These are phyloP conservation scores for Poecilia picta DNA, from an alignment of 2,797 vertebrate species.

Conservation along the genomic window DNA sequence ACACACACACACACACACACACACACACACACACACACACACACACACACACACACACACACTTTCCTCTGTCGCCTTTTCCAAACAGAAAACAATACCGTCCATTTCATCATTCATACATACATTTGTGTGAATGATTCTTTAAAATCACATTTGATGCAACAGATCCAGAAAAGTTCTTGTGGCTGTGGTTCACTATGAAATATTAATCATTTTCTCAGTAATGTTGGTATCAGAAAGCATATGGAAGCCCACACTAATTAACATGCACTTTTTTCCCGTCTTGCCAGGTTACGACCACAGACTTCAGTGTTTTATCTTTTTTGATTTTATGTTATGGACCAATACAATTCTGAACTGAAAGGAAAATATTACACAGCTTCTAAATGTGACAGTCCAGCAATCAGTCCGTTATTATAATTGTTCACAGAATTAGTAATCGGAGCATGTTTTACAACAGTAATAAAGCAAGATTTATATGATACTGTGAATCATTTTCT, in stretches of 20 bases:
- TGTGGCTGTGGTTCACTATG: not conserved
- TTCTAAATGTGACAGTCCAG: not conserved
- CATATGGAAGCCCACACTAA: not conserved
- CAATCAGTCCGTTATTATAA: not conserved
- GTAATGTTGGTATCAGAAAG: not conserved
- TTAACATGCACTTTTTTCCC: not conserved
- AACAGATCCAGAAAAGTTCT: not conserved
- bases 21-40: not conserved
- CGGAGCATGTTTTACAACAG: not conserved
- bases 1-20: not conserved
- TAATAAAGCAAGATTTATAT: not conserved
- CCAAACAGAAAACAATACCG: not conserved
- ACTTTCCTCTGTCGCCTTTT: slow-evolving; percentile 14
- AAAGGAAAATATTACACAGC: not conserved
- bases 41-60: not conserved
- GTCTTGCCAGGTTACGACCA: not conserved
- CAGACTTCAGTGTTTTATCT: not conserved
- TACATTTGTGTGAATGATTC: not conserved
- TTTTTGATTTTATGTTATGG: not conserved
- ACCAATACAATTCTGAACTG: not conserved
- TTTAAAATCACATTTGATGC: not conserved
- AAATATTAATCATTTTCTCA: not conserved
- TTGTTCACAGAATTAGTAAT: not conserved
- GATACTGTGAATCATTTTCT: not conserved
- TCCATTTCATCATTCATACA: not conserved